Evolutionary conservation across 2,797 vertebrate genomes (phyloP), one percentile per base, ranked within the genome.

Genomic region (Champsocephalus esox): DNA sequence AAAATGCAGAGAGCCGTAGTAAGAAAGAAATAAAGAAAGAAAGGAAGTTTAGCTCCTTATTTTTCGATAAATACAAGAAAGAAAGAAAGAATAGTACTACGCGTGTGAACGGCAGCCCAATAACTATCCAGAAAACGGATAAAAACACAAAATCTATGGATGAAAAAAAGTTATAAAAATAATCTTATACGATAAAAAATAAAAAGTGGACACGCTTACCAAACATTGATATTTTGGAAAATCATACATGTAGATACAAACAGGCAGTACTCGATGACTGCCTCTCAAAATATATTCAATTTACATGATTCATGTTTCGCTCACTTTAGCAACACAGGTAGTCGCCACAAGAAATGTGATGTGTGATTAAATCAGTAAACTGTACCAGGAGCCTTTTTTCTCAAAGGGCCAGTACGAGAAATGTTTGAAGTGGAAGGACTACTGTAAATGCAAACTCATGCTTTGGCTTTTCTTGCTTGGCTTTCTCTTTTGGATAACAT

Each of bases 241-340:
- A 38, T 85, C 80, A 91, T 82, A 92, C 85, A 80, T 61, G 73
- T 87, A 76, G 87, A 85, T 81, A 90, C 89, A 89, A 92, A 90
- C 66, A 19, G 88, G 86, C 91, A 75, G 84, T 78, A 70, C 70
- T 84, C 57, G 21, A 73, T 70, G 55, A 85, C 86, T 68, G 87
- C 86, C 89, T 66, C 75, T 86, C 84, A 91, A 90, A 93, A 92
- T 91, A 90, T 88, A 90, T 86, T 90, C 88, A 90, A 82, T 87
- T 85, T 91, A 92, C 92, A 93, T 48, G 86, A 83, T 86, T 73
- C 66, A 85, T 81, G 92, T 77, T 81, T 11, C 75, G 84, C 81
- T 90, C 85, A 93, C 93, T 91, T 93, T 80, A 90, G 92, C 87
- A 93, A 94, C 91, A 88, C 89, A 94, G 96, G 94, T 93, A 94